These are phyloP conservation scores for Bovichtus variegatus DNA, from an alignment of 2,797 vertebrate genomes.

Conservation along the genomic window DNA sequence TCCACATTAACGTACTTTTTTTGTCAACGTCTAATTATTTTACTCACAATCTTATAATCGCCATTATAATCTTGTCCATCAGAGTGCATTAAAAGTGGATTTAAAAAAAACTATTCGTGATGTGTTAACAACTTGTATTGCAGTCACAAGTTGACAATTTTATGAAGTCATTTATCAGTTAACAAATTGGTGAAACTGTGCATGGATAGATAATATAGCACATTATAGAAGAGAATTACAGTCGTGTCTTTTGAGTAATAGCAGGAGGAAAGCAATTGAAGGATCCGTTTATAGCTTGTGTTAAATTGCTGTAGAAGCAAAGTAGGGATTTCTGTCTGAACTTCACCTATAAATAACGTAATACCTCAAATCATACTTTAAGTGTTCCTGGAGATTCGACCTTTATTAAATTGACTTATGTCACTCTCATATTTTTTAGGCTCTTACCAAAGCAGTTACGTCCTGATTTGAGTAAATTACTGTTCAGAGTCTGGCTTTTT, in stretches of 20 bases:
- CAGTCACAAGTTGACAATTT: constrained; percentile 13
- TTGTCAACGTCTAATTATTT: constrained; percentile 13
- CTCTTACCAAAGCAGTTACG: constrained; percentile 22
- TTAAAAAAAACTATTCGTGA: constrained; percentile 1
- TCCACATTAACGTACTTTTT: constrained; percentile 8
- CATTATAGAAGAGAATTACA: constrained; percentile 16
- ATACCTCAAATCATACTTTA: not conserved
- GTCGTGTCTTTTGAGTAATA: constrained; percentile 35
- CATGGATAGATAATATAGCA: not conserved
- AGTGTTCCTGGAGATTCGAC: not conserved
- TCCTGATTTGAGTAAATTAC: constrained; percentile 36
- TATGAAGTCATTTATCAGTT: constrained; percentile 5
- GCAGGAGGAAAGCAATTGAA: constrained; percentile 37
- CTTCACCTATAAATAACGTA: not conserved
- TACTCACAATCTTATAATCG: not conserved
- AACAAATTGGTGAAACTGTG: not conserved
- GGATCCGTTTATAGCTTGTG: constrained; percentile 15
- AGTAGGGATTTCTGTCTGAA: not conserved
- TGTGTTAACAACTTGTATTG: constrained; percentile 3
- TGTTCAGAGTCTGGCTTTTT: not conserved
- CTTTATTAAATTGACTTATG: constrained; percentile 34
- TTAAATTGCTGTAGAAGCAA: constrained; percentile 35
- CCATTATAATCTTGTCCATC: not conserved
- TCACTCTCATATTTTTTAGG: not conserved
- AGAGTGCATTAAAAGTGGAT: not conserved